A percentile compares a stretch with the other conserved stretches of the same genome.
Evolutionary conservation across 1,140 invertebrate genomes (phyloP).

Genomic region (Ruditapes philippinarum): DNA sequence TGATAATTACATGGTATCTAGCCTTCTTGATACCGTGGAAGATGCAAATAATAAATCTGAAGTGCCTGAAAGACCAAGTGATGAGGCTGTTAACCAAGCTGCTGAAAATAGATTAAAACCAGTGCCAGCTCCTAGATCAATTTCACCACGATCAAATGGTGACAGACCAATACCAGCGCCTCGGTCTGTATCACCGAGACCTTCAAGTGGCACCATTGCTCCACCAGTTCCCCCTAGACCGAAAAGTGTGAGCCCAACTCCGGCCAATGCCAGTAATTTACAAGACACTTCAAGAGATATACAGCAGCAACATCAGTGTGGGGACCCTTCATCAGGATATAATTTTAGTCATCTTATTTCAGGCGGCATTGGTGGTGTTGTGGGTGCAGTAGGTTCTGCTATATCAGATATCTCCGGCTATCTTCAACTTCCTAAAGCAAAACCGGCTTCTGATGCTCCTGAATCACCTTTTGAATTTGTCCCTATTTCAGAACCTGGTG

Average conservation of each 20-base stretch:
- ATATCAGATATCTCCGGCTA: slow-evolving; percentile 48
- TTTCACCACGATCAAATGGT: not conserved
- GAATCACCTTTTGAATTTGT: slow-evolving; percentile 53
- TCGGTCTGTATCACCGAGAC: slow-evolving; percentile 1
- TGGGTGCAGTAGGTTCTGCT: slow-evolving; percentile 26
- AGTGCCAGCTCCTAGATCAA: not conserved
- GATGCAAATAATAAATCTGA: slow-evolving; percentile 39
- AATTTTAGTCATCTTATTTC: slow-evolving; percentile 25
- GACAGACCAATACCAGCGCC: slow-evolving; percentile 30
- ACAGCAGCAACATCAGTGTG: not conserved
- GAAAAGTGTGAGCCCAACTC: slow-evolving; percentile 11
- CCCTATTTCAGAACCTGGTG: not conserved
- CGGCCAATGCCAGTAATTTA: not conserved
- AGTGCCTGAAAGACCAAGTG: slow-evolving; percentile 59
- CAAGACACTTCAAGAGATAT: not conserved
- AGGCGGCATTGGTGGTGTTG: slow-evolving; percentile 51
- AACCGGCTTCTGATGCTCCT: not conserved
- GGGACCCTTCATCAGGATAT: not conserved
- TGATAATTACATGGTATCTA: slow-evolving; percentile 80
- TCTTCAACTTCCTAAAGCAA: not conserved
- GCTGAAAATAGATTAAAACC: not conserved
- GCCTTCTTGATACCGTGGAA: slow-evolving; percentile 79
- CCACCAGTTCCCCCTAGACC: slow-evolving; percentile 37
- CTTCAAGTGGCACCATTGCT: not conserved
- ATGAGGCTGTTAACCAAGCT: not conserved